Percentiles rank a stretch among this genome's conserved stretches.
These are phyloP conservation scores for Prosapia bicincta DNA, from an alignment of 2,888 invertebrate genomes.

Conservation along the genomic window DNA sequence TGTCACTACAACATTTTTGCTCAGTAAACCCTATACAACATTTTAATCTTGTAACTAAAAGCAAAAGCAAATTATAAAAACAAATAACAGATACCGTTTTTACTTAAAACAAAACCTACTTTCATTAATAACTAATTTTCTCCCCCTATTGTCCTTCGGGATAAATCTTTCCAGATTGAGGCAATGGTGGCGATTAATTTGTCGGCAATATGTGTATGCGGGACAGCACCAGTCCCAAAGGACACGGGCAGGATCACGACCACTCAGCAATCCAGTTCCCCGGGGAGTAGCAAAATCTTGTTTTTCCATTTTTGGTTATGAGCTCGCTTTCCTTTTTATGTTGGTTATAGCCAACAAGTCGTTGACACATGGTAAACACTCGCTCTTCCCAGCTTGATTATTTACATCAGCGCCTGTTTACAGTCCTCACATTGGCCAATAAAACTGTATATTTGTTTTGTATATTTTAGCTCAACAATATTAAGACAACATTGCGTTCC, in stretches of 20 bases:
- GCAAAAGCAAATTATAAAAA: too few species aligned
- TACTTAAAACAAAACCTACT: too few species aligned
- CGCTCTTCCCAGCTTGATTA: background rate
- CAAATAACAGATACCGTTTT: too few species aligned
- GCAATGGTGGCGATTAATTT: background rate
- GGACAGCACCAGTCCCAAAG: background rate
- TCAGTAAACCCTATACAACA: too few species aligned
- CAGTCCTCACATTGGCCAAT: background rate
- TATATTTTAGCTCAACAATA: background rate
- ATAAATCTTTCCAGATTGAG: background rate
- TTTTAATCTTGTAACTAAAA: too few species aligned
- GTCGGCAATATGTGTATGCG: background rate
- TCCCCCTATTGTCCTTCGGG: too few species aligned
- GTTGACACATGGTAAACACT: background rate
- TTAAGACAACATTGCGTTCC: background rate
- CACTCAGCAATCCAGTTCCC: background rate
- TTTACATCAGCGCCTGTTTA: background rate
- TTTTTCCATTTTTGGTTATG: constrained; percentile 1
- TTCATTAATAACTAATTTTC: too few species aligned
- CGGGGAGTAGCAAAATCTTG: background rate
- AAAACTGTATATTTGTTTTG: background rate
- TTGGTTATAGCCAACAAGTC: background rate
- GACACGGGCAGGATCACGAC: background rate
- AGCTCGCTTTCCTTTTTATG: background rate
- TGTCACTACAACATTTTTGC: too few species aligned